Conservation (phyloP, 1,140 invertebrate genomes). For the Macrosteles quadrilineatus region DNA sequence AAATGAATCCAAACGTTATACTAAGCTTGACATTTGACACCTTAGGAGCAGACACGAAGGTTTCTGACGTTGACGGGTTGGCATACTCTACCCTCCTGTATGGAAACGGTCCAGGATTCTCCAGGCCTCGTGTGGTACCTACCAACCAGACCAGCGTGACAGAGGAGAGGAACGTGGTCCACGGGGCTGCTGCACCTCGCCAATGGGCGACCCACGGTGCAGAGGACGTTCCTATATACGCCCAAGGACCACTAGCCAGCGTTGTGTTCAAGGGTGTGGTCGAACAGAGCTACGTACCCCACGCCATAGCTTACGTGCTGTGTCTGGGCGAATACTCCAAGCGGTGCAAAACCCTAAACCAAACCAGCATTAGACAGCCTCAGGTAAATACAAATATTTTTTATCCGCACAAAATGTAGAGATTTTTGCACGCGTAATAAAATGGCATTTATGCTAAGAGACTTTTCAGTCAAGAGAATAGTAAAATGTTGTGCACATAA, state of each 20-base stretch:
- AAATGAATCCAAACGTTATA: too few relatives aligned
- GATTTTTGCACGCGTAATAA: too few relatives aligned
- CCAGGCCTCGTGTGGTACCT: conserved; percentile 50
- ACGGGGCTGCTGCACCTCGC: conserved; percentile 62
- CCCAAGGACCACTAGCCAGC: conserved; percentile 53
- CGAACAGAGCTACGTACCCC: conserved; percentile 76
- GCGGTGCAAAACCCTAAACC: conserved; percentile 51
- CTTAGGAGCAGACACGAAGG: conserved; percentile 68
- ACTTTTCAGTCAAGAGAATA: too few relatives aligned
- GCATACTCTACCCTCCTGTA: conserved; percentile 74
- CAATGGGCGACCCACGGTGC: conserved; percentile 84
- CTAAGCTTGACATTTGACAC: too few relatives aligned
- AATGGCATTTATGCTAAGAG: too few relatives aligned
- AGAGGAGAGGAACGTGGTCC: conserved; percentile 47
- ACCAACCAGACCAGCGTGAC: conserved; percentile 44
- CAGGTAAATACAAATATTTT: conserved; percentile 17
- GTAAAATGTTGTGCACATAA: too few relatives aligned
- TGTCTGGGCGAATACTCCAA: conserved; percentile 65
- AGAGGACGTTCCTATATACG: conserved; percentile 88
- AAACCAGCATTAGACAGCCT: conserved; percentile 14
- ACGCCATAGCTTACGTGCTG: conserved; percentile 71
- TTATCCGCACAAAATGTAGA: too few relatives aligned
- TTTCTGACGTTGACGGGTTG: conserved; percentile 64
- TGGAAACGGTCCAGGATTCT: conserved; percentile 69
- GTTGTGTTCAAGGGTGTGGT: conserved; percentile 60